Base-by-base conservation (phyloP, 2,113 vertebrate genomes). In the Talpa occidentalis region DNA sequence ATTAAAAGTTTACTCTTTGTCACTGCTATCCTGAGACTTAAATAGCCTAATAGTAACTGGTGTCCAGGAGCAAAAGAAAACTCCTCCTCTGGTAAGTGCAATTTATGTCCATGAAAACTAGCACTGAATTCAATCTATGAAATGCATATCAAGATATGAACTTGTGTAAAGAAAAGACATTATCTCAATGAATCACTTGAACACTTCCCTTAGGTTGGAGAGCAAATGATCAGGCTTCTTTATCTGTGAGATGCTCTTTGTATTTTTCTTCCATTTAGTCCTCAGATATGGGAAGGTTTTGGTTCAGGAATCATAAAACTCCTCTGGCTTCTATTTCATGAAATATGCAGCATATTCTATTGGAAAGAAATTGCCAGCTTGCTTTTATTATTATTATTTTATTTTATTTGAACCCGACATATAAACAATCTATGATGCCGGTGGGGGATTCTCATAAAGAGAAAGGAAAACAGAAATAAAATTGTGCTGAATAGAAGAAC, bases 341-440 rank as follows among this genome's bases (percentile, higher is more conserved):
- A 94, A 96, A 94, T 96, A 96, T 93, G 94, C 85, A 96, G 54
- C 92, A 93, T 97, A 96, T 88, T 96, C 94, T 96, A 79, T 96
- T 81, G 77, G 90, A 96, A 95, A 95, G 90, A 96, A 97, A 97
- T 96, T 93, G 87, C 94, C 90, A 88, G 84, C 94, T 97, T 97
- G 96, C 90, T 97, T 93, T 97, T 97, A 94, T 97, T 97, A 94
- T 94, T 95, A 94, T 95, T 95, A 96, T 96, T 97, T 97, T 96
- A 93, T 91, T 95, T 96, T 95, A 95, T 95, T 97, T 93, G 94
- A 97, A 92, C 72, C 73, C 11, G 30, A 88, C 72, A 11, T 95
- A 76, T 73, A 97, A 81, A 90, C 77, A 94, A 94, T 96, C 93
- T 96, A n/a, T 62, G n/a, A 11, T 96, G 84, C 93, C 94, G 93